Percentiles rank a stretch among this genome's conserved stretches.
Conservation (phyloP, 2,888 invertebrate genomes). For the Oeneis ivallda region DNA sequence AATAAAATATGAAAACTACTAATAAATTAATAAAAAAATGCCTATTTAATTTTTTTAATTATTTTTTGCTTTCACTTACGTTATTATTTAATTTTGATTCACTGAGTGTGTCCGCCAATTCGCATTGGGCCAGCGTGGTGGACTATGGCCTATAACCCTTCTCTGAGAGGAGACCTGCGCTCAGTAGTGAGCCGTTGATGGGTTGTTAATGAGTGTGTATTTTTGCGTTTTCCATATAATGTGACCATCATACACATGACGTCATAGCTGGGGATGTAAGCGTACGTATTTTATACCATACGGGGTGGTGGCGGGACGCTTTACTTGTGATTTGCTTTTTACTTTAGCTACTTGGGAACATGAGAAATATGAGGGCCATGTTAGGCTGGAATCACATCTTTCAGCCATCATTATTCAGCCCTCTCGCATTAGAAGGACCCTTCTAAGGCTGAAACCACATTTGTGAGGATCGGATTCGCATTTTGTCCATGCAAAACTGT, state of each 20-base stretch:
- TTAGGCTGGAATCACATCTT: too few species aligned
- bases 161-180: too few species aligned
- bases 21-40: background rate
- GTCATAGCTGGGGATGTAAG: slow-evolving; percentile 43
- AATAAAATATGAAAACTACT: background rate
- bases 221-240: slow-evolving; percentile 64
- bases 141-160: too few species aligned
- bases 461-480: too few species aligned
- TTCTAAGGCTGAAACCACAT: too few species aligned
- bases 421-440: too few species aligned
- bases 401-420: too few species aligned
- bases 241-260: slow-evolving; percentile 43
- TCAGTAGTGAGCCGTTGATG: too few species aligned
- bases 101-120: too few species aligned
- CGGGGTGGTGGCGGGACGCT: slow-evolving; percentile 29
- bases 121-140: too few species aligned
- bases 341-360: background rate
- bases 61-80: background rate
- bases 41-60: background rate
- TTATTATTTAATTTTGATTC: background rate
- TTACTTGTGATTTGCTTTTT: slow-evolving; percentile 17
- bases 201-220: slow-evolving; percentile 41
- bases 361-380: too few species aligned
- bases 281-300: slow-evolving; percentile 38
- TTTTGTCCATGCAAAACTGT: too few species aligned